These are phyloP conservation scores for Bubo bubo DNA, from an alignment of 2,113 vertebrate genomes.

Conservation along the genomic window DNA sequence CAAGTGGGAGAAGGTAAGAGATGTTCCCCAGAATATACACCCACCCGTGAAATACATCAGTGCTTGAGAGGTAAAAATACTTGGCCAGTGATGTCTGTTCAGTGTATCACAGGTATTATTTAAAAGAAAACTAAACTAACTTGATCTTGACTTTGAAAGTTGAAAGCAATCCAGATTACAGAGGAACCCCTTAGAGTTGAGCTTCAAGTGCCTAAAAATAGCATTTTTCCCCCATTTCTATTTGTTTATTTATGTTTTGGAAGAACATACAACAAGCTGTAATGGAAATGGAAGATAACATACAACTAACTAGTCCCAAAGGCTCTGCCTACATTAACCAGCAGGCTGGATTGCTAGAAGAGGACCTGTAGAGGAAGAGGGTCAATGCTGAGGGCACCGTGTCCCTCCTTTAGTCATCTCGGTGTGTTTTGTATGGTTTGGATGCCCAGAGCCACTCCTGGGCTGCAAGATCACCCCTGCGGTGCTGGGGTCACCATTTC, in stretches of 20 bases:
- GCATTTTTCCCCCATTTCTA: accelerated
- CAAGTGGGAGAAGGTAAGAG: not conserved
- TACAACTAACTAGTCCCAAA: not conserved
- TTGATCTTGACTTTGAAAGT: not conserved
- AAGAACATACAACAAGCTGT: accelerated
- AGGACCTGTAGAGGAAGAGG: not conserved
- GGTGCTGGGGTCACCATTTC: not conserved
- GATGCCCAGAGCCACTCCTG: not conserved
- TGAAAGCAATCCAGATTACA: not conserved
- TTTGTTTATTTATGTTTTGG: not conserved
- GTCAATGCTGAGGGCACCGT: not conserved
- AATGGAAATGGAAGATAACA: not conserved
- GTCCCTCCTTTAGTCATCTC: not conserved
- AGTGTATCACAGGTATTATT: not conserved
- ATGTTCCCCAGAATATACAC: not conserved
- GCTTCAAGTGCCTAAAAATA: not conserved
- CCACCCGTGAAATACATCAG: not conserved
- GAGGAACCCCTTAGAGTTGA: not conserved
- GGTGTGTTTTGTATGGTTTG: not conserved
- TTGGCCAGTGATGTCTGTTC: not conserved
- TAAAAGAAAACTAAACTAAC: not conserved
- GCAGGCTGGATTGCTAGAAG: not conserved
- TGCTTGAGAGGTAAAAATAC: not conserved
- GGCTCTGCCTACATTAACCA: not conserved
- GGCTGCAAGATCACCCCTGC: not conserved